Base-by-base conservation (phyloP, 2,113 vertebrate genomes). In the Caranx ignobilis region DNA sequence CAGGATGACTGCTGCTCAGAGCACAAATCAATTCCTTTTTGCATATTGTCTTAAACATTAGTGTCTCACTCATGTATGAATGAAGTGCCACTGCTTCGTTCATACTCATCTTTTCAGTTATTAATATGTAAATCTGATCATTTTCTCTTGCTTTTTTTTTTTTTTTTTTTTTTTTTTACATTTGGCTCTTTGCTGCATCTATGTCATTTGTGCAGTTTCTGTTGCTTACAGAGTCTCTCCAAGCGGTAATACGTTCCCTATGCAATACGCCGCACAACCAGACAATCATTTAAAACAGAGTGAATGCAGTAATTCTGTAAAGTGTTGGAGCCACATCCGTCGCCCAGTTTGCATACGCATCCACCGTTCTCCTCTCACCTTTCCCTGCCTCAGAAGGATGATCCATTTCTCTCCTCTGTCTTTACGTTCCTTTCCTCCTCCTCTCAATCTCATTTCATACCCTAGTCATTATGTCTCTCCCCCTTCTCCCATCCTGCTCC, bases 391-490 rank as follows among this genome's bases (percentile, higher is more conserved):
- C 37, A 32, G 71, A 60, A 18, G 64, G 82, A 83, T 90, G 75
- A 93, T 91, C 79, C 63, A 91, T 92, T 90, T 77, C 88, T 85
- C 84, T 79, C 77, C 61, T 73, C 56, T 86, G 79, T 86, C 78
- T 91, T 85, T 81, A 77, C 74, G 12, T 90, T 84, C 80, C 61
- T 83, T 83, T 86, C 80, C 88, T 85, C 85, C 86, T 88, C 75
- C 82, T 85, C 82, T 88, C 81, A 67, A 89, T 93, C 93, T 91
- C 88, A 92, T 92, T 88, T 92, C 90, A 89, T 90, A 85, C 83
- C 86, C 86, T 71, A 83, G 90, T 91, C 91, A 92, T 92, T 91
- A 93, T 32, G 86, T 85, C 79, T 77, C 86, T 81, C 88, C 81
- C 73, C 75, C 81, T 74, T 81, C 84, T 89, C 85, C 71, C 86